phyloP scores from a whole-genome alignment of 2,888 invertebrate species.

The Machimus atricapillus region DNA sequence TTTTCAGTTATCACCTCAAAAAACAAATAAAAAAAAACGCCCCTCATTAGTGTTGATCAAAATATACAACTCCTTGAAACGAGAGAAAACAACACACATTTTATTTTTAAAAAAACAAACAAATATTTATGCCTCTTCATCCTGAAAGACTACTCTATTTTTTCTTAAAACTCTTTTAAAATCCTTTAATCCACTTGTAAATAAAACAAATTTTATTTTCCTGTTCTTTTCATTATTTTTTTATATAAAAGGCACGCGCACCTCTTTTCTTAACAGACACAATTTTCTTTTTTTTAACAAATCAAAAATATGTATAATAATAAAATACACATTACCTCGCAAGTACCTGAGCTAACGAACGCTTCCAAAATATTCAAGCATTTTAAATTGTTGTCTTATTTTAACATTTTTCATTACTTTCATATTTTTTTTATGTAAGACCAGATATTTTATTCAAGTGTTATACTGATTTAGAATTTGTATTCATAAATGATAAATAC shows the following conservation, averaged over 20 bases:
- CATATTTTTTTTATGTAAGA: background rate
- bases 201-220: background rate
- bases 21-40: background rate
- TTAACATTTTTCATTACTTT: background rate
- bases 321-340: background rate
- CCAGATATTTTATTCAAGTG: background rate
- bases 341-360: background rate
- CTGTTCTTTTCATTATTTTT: background rate
- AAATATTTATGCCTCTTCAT: background rate
- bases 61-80: constrained; percentile 30
- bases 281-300: background rate
- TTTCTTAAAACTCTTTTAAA: background rate
- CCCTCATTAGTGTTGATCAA: background rate
- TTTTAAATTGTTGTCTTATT: background rate
- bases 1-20: background rate
- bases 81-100: constrained; percentile 6
- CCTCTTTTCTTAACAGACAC: background rate
- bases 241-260: constrained; percentile 9
- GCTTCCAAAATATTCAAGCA: background rate
- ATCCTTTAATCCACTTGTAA: background rate
- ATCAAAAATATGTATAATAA: background rate
- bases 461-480: background rate
- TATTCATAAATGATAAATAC: background rate
- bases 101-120: background rate
- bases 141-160: background rate